These are phyloP conservation scores for Cataglyphis albicans DNA, from an alignment of 2,888 invertebrate species.

Conservation along the genomic window DNA sequence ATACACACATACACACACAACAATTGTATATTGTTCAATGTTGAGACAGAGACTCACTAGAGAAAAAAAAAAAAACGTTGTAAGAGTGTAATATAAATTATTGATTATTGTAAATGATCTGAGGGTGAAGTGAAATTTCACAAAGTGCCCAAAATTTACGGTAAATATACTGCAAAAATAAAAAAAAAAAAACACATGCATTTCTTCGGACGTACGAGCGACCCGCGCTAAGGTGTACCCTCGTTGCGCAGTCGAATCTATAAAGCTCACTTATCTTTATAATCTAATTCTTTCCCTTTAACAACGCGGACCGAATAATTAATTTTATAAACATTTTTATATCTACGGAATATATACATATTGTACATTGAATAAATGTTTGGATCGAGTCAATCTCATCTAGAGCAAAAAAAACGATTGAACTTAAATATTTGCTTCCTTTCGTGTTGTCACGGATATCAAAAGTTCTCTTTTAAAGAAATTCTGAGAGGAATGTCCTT, in stretches of 20 bases:
- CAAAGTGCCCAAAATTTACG: slow-evolving; percentile 84
- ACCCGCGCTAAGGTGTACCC: slow-evolving; percentile 75
- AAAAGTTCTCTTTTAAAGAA: slow-evolving; percentile 21
- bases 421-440: background rate
- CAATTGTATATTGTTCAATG: slow-evolving; percentile 77
- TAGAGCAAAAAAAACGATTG: background rate
- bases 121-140: slow-evolving; percentile 85
- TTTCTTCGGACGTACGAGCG: slow-evolving; percentile 73
- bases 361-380: background rate
- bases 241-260: slow-evolving; percentile 61
- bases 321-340: background rate
- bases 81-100: slow-evolving; percentile 83
- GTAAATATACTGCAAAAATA: slow-evolving; percentile 54
- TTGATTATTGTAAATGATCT: slow-evolving; percentile 84
- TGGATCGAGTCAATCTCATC: too few species aligned
- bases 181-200: slow-evolving; percentile 71
- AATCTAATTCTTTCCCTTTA: background rate
- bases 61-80: slow-evolving; percentile 66
- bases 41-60: slow-evolving; percentile 78
- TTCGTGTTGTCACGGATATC: background rate
- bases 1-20: slow-evolving; percentile 67
- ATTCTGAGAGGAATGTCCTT: background rate
- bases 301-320: background rate
- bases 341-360: background rate
- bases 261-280: background rate